Evolutionary conservation across 1,140 invertebrate genomes (phyloP).

Genomic region (Drosophila tani): DNA sequence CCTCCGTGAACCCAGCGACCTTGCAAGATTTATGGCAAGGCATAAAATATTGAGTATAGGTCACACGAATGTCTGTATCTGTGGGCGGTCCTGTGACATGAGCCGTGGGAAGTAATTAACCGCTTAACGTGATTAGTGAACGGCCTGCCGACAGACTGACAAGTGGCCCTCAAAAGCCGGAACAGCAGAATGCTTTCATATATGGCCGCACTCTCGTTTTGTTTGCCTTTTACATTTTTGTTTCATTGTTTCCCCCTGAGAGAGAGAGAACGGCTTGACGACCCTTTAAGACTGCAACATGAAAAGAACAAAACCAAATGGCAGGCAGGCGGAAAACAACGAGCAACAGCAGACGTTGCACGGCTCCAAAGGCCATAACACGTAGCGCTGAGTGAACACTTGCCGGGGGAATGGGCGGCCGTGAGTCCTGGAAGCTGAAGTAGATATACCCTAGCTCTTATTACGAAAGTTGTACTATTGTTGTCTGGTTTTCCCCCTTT

Average conservation of each 20-base stretch:
- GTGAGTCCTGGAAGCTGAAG: slow-evolving; percentile 4
- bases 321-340: slow-evolving; percentile 35
- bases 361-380: slow-evolving; percentile 69
- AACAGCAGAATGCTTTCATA: slow-evolving; percentile 51
- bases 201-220: slow-evolving; percentile 34
- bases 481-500: no score
- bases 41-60: slow-evolving; percentile 57
- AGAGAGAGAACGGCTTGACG: slow-evolving; percentile 18
- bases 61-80: slow-evolving; percentile 21
- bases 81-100: slow-evolving; percentile 19
- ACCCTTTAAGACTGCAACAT: slow-evolving; percentile 59
- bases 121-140: slow-evolving; percentile 68
- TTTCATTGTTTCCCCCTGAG: slow-evolving; percentile 11
- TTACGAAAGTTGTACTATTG: not conserved
- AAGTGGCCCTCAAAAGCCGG: slow-evolving; percentile 23
- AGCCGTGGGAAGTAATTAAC: slow-evolving; percentile 64
- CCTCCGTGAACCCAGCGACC: slow-evolving; percentile 21
- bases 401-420: slow-evolving; percentile 45
- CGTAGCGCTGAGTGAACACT: slow-evolving; percentile 73
- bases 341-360: slow-evolving; percentile 54
- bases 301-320: slow-evolving; percentile 44
- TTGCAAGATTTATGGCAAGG: slow-evolving; percentile 35
- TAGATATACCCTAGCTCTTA: not conserved
- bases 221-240: slow-evolving; percentile 18
- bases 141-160: slow-evolving; percentile 14